These are phyloP conservation scores for Psittacus erithacus DNA, from an alignment of 2,113 vertebrate genomes.

Conservation along the genomic window DNA sequence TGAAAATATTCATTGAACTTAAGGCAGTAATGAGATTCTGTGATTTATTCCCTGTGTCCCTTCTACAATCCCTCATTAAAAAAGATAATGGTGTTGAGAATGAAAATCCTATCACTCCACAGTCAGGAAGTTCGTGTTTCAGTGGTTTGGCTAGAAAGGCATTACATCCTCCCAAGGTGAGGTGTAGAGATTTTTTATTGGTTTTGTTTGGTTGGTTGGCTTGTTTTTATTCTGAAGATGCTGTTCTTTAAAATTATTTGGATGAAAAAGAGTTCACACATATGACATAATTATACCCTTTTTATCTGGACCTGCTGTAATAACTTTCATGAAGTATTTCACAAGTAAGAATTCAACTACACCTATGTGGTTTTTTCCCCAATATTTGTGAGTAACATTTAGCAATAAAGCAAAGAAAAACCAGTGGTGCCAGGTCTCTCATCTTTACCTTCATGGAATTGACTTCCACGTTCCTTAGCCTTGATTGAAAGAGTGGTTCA, in stretches of 20 bases:
- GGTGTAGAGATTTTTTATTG: accelerated
- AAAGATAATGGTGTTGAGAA: not conserved
- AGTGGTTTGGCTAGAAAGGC: not conserved
- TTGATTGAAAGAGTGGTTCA: not conserved
- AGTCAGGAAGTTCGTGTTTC: not conserved
- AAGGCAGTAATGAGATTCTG: not conserved
- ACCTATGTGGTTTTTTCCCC: not conserved
- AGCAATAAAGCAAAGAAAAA: not conserved
- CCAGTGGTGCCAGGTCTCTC: not conserved
- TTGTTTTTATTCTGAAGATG: not conserved
- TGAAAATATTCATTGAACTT: not conserved
- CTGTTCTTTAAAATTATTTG: not conserved
- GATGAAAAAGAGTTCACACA: not conserved
- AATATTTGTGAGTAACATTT: not conserved
- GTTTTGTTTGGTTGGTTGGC: not conserved
- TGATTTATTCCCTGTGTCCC: not conserved
- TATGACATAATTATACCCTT: not conserved
- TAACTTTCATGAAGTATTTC: not conserved
- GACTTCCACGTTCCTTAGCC: not conserved
- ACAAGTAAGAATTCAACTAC: not conserved
- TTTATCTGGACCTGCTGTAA: not conserved
- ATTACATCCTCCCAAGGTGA: not conserved
- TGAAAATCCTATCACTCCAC: not conserved
- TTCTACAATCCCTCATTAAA: not conserved
- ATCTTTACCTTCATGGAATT: not conserved